Percentiles rank a stretch among this genome's conserved stretches.
phyloP scores from a whole-genome alignment of 2,888 invertebrate genomes.

The Spodoptera littoralis region DNA sequence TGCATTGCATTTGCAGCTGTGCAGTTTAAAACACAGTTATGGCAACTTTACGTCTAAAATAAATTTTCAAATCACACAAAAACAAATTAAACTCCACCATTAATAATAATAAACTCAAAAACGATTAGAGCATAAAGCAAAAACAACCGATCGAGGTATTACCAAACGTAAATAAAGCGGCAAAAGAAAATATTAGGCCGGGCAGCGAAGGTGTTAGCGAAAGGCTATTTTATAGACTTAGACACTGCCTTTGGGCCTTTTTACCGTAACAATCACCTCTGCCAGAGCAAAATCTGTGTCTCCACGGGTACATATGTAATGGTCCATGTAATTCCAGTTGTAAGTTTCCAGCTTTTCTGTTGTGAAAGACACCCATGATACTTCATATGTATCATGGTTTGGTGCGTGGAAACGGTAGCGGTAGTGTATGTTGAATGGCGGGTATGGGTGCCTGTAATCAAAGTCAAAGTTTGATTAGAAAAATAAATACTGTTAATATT shows the following conservation, averaged over 20 bases:
- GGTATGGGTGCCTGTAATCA: slow-evolving; percentile 95
- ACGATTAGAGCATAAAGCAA: not conserved
- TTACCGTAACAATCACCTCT: slow-evolving; percentile 90
- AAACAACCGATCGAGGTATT: not conserved
- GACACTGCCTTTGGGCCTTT: slow-evolving; percentile 29
- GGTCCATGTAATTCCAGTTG: slow-evolving; percentile 99
- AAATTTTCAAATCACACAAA: too few species aligned
- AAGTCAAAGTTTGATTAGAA: slow-evolving; percentile 2
- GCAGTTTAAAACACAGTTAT: too few species aligned
- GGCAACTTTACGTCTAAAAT: too few species aligned
- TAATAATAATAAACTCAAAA: too few species aligned
- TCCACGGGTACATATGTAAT: slow-evolving; percentile 98
- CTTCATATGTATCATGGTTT: slow-evolving; percentile 97
- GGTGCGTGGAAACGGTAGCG: slow-evolving; percentile 97
- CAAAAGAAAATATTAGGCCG: slow-evolving; percentile 29
- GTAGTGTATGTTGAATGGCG: slow-evolving; percentile 97
- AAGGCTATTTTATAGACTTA: slow-evolving; percentile 8
- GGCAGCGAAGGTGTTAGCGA: slow-evolving; percentile 26
- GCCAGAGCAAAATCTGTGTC: slow-evolving; percentile 96
- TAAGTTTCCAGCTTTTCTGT: slow-evolving; percentile 98
- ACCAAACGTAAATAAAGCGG: slow-evolving; percentile 28
- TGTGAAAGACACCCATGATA: slow-evolving; percentile 97
- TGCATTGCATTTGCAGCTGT: too few species aligned
- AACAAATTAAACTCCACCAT: too few species aligned
- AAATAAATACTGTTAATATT: too few species aligned